Conservation (phyloP, 2,113 vertebrate species). For the Megatriorchis doriae region DNA sequence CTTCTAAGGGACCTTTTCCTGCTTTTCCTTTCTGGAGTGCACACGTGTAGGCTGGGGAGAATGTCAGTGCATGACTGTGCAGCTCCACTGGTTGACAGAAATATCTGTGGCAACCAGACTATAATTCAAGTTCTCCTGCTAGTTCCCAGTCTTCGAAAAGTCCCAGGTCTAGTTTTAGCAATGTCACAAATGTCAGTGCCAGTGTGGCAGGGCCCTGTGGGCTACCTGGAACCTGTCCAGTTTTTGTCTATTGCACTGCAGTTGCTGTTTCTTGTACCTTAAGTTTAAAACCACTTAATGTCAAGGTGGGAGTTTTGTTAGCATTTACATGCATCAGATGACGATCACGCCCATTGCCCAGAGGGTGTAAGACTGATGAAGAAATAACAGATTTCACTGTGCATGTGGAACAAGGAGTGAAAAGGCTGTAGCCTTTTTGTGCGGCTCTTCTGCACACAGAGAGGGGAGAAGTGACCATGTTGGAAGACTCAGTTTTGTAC, state of each 20-base stretch:
- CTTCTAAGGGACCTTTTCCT: not conserved
- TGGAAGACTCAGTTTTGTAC: not conserved
- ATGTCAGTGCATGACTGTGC: not conserved
- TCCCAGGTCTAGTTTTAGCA: not conserved
- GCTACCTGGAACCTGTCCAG: not conserved
- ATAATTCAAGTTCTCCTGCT: not conserved
- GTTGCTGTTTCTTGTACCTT: not conserved
- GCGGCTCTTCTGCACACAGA: not conserved
- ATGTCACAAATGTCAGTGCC: not conserved
- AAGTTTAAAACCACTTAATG: not conserved
- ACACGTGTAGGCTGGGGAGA: not conserved
- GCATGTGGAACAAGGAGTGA: not conserved
- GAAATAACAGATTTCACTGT: not conserved
- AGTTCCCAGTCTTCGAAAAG: not conserved
- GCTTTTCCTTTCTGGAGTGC: not conserved
- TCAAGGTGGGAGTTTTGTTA: not conserved
- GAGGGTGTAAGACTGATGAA: not conserved
- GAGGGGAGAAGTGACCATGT: not conserved
- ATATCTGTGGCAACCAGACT: not conserved
- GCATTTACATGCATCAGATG: not conserved
- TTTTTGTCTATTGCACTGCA: not conserved
- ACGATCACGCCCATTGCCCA: not conserved
- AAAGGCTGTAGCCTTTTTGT: not conserved
- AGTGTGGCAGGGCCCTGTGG: not conserved
- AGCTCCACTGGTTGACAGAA: not conserved